A percentile compares a stretch with the other conserved stretches of the same genome.
phyloP scores from a whole-genome alignment of 2,888 invertebrate genomes.

The Lobophora halterata region DNA sequence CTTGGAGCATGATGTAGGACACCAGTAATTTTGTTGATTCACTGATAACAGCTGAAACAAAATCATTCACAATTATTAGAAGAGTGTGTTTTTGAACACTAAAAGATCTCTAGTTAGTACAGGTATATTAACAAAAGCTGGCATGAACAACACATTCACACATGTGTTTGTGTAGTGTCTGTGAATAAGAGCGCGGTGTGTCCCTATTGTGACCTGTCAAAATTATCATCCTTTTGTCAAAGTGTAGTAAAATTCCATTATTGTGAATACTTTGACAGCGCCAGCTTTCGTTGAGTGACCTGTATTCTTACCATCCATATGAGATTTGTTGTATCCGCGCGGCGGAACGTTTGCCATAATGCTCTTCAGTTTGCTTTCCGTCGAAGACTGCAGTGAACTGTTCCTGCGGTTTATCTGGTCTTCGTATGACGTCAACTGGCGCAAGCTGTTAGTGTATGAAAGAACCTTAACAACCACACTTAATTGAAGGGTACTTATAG shows the following conservation, averaged over 20 bases:
- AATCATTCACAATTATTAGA: neutral
- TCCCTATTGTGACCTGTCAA: too few species aligned
- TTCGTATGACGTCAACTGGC: conserved; percentile 48
- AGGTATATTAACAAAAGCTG: conserved; percentile 1
- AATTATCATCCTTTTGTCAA: too few species aligned
- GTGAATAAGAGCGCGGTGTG: too few species aligned
- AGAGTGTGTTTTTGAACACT: conserved; percentile 1
- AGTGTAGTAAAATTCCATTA: too few species aligned
- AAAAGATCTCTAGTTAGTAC: neutral
- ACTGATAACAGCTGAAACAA: conserved; percentile 53
- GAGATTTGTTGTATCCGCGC: conserved; percentile 37
- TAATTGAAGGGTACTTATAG: too few species aligned
- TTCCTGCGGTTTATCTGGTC: conserved; percentile 50
- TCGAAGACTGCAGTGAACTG: conserved; percentile 36
- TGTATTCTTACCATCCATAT: conserved; percentile 47
- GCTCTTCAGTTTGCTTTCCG: conserved; percentile 40
- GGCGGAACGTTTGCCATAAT: conserved; percentile 49
- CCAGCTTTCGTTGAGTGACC: too few species aligned
- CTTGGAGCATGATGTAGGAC: conserved; percentile 55
- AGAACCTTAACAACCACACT: neutral
- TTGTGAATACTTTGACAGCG: too few species aligned
- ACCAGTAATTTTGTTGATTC: conserved; percentile 46
- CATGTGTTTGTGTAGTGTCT: too few species aligned
- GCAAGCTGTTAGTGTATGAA: conserved; percentile 41
- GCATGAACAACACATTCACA: too few species aligned